Percentiles rank a stretch among this genome's conserved stretches.
Conservation (phyloP, 1,140 invertebrate species). For the Drosophila prosaltans region DNA sequence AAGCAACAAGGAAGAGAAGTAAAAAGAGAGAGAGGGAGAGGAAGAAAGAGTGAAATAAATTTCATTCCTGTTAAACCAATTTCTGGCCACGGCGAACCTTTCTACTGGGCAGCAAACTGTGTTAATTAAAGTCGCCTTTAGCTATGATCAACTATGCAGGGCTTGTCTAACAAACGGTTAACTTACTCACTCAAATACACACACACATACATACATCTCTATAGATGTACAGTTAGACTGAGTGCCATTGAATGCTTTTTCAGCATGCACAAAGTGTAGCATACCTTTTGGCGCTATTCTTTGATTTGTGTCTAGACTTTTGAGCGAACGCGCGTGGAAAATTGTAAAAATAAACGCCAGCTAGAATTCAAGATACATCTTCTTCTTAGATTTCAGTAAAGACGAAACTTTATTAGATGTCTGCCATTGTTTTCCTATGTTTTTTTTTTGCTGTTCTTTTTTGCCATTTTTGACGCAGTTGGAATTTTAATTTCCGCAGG, state of each 20-base stretch:
- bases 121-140: conserved; percentile 44
- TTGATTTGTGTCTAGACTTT: conserved; percentile 72
- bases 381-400: conserved; percentile 48
- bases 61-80: conserved; percentile 27
- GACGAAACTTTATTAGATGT: conserved; percentile 54
- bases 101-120: conserved; percentile 17
- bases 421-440: conserved; percentile 29
- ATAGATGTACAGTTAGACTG: neutral
- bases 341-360: conserved; percentile 25
- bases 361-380: conserved; percentile 23
- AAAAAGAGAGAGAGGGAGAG: neutral
- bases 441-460: conserved; percentile 16
- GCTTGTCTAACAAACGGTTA: conserved; percentile 7
- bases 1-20: neutral
- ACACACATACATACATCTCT: conserved; percentile 1
- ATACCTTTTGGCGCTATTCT: conserved; percentile 58
- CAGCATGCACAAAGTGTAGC: conserved; percentile 36
- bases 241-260: conserved; percentile 39
- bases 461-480: conserved; percentile 46
- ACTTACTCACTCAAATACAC: conserved; percentile 1
- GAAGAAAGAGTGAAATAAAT: neutral
- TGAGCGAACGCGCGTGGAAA: conserved; percentile 36
- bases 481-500: conserved; percentile 76
- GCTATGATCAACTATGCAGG: conserved; percentile 26
- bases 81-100: conserved; percentile 5